Evolutionary conservation across 1,140 invertebrate species (phyloP).

Genomic region (Bombus breviceps): DNA sequence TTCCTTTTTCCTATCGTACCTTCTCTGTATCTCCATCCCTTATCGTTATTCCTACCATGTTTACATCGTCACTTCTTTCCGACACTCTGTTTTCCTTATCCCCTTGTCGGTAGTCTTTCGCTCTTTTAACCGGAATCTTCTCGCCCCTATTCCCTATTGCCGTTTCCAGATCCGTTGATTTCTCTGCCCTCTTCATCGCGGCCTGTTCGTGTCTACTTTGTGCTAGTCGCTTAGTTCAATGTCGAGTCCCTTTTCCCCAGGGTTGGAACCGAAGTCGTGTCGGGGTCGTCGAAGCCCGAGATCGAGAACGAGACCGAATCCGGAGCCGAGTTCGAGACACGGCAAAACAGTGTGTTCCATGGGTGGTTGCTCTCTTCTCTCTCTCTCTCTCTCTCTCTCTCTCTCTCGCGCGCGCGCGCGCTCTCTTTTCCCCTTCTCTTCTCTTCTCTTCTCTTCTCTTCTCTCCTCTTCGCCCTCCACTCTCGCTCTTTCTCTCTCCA

Average conservation of each 20-base stretch:
- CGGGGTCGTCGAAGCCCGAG: neutral
- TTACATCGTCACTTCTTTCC: neutral
- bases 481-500: neutral
- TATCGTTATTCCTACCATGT: neutral
- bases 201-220: neutral
- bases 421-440: neutral
- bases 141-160: neutral
- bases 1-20: neutral
- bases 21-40: too few species aligned
- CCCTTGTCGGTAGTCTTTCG: neutral
- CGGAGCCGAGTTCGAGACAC: conserved; percentile 11
- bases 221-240: conserved; percentile 5
- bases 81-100: conserved; percentile 6
- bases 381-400: conserved; percentile 1
- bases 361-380: conserved; percentile 28
- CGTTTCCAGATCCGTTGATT: neutral
- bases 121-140: neutral
- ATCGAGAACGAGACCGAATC: neutral
- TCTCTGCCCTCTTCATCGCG: neutral
- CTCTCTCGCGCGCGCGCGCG: neutral
- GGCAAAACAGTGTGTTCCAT: conserved; percentile 37
- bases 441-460: neutral
- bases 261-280: neutral
- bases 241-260: conserved; percentile 6
- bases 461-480: too few species aligned